phyloP scores from a whole-genome alignment of 92 coral and sea anemone species.

The Pocillopora meandrina region DNA sequence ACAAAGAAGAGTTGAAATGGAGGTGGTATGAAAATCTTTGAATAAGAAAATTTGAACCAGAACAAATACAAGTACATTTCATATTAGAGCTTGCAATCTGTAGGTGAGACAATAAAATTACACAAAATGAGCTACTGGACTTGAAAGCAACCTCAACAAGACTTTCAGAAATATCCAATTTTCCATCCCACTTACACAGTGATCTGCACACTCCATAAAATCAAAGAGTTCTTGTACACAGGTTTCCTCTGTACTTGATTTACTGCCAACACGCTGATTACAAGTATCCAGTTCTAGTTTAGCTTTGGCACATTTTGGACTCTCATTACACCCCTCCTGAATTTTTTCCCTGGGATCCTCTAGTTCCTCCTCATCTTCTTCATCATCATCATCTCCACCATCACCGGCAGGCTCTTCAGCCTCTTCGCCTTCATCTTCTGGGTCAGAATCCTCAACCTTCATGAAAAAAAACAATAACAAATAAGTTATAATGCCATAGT shows the following conservation, averaged over 20 bases:
- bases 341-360: constrained; percentile 84
- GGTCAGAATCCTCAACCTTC: constrained; percentile 57
- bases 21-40: too few relatives aligned
- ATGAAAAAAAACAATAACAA: neutral
- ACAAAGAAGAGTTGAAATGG: too few relatives aligned
- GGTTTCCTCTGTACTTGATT: constrained; percentile 82
- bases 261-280: constrained; percentile 80
- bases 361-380: constrained; percentile 93
- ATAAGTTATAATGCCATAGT: too few relatives aligned
- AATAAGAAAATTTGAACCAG: too few relatives aligned
- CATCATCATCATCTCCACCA: constrained; percentile 79
- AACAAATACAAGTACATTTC: too few relatives aligned
- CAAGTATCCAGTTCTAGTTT: constrained; percentile 69
- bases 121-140: neutral
- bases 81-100: too few relatives aligned
- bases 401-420: constrained; percentile 49
- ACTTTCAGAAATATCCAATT: neutral
- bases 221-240: constrained; percentile 97
- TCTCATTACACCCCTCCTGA: constrained; percentile 77
- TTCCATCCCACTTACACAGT: constrained; percentile 81
- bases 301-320: constrained; percentile 68
- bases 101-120: neutral
- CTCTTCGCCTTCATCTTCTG: constrained; percentile 74
- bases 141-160: neutral
- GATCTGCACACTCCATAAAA: constrained; percentile 90